Conservation (phyloP, 1,140 invertebrate genomes). For the Drosophila ogumai region DNA sequence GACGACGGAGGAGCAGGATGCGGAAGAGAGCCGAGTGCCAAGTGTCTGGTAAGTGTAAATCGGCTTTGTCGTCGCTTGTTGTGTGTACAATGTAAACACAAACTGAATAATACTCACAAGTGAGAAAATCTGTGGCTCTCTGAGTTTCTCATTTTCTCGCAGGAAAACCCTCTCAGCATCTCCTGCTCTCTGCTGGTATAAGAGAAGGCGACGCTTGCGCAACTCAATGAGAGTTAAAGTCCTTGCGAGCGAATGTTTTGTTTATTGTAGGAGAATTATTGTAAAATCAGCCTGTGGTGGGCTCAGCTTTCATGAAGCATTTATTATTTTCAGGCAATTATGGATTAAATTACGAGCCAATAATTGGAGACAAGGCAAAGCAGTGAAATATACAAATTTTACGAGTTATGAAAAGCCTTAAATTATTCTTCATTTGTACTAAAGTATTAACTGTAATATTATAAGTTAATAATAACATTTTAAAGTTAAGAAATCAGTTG, state of each 20-base stretch:
- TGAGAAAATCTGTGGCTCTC: conserved; percentile 17
- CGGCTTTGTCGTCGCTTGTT: conserved; percentile 59
- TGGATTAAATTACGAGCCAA: conserved; percentile 3
- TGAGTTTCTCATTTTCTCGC: conserved; percentile 4
- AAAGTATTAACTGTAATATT: neutral
- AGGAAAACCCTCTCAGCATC: conserved; percentile 19
- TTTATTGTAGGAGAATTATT: conserved; percentile 58
- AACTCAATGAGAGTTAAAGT: neutral
- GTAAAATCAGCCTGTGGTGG: conserved; percentile 54
- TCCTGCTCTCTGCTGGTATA: conserved; percentile 32
- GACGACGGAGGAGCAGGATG: neutral
- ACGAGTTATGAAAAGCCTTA: neutral
- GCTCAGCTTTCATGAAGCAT: conserved; percentile 22
- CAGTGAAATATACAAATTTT: neutral
- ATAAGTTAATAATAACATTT: neutral
- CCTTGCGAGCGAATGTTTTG: conserved; percentile 37
- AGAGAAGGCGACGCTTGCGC: conserved; percentile 60
- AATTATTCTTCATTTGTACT: neutral
- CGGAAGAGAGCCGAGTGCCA: conserved; percentile 40
- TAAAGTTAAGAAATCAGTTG: no score
- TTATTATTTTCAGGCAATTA: conserved; percentile 20
- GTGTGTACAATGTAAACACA: conserved; percentile 66
- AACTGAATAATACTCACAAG: conserved; percentile 53
- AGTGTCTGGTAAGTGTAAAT: conserved; percentile 55
- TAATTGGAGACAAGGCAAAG: neutral